Evolutionary conservation across 1,140 invertebrate genomes (phyloP), one percentile per base, ranked within the genome.

Genomic region (Drosophila arawakana): DNA sequence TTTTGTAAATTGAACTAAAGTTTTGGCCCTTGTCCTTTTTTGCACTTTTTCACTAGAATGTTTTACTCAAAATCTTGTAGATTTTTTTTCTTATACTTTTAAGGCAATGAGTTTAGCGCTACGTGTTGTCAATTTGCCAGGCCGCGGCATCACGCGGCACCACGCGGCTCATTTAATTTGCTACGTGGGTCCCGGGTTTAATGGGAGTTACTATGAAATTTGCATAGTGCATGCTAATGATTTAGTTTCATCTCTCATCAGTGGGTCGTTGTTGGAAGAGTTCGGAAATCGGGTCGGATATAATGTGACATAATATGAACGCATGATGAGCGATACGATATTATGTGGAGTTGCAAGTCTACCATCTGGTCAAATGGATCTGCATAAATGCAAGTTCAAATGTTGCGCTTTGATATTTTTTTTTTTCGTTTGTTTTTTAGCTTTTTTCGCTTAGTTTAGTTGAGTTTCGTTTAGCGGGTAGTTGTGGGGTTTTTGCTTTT

Each of bases 341-440:
- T 91, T 91, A 91, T 91, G 90, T 91, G 90, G 90, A 91, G 90
- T 91, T 91, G 90, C 90, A 91, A 91, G 86, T 91, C 90, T 89
- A 91, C 90, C 90, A 91, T 91, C 90, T 89, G 86, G 81, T 91
- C 76, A 81, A 78, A 88, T 88, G 84, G 81, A 81, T 90, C 78
- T 90, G 83, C 83, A 83, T 86, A 82, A 86, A 86, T 86, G 83
- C 83, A 86, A 86, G 83, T 88, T 88, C 83, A 88, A 88, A 86
- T 88, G 84, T 86, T 81, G 85, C 81, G 69, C 58, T 66, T 88
- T 74, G 67, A 67, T 73, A 76, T 72, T 55, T 54, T 67, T 52
- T 50, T 72, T 66, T 73, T 67, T 41, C 13, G 18, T 50, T 65
- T 77, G 77, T 70, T 41, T 66, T 76, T 76, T 55, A 11, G 30